phyloP scores from a whole-genome alignment of 2,888 invertebrate genomes.

The Fragum fragum region DNA sequence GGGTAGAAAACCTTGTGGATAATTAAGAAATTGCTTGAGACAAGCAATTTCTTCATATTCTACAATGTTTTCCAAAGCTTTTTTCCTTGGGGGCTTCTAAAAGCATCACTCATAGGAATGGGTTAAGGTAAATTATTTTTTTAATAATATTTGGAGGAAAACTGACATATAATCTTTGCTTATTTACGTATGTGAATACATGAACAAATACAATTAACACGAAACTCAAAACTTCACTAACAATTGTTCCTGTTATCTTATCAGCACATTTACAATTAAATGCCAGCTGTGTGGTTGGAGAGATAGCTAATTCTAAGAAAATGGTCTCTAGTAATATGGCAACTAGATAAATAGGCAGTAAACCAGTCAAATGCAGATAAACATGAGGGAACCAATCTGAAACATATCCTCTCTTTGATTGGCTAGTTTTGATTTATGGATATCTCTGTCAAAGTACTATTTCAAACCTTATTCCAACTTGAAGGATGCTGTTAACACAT shows the following conservation, averaged over 20 bases:
- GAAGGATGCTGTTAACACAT: too few relatives aligned
- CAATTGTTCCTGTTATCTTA: slow-evolving; percentile 24
- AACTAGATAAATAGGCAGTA: slow-evolving; percentile 21
- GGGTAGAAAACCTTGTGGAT: too few relatives aligned
- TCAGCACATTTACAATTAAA: slow-evolving; percentile 25
- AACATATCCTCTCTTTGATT: slow-evolving; percentile 3
- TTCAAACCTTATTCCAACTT: too few relatives aligned
- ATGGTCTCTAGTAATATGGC: slow-evolving; percentile 28
- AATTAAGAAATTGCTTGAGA: too few relatives aligned
- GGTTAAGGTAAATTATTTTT: too few relatives aligned
- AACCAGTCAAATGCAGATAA: slow-evolving; percentile 29
- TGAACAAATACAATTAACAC: slow-evolving; percentile 14
- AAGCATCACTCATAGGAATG: too few relatives aligned
- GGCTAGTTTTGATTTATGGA: slow-evolving; percentile 13
- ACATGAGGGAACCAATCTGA: slow-evolving; percentile 1
- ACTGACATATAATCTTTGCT: too few relatives aligned
- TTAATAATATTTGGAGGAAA: too few relatives aligned
- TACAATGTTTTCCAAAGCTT: too few relatives aligned
- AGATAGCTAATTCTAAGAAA: slow-evolving; percentile 10
- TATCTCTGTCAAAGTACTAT: slow-evolving; percentile 17
- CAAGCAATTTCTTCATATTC: too few relatives aligned
- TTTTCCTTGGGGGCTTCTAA: too few relatives aligned
- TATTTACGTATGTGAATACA: neutral
- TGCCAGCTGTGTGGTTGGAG: slow-evolving; percentile 19
- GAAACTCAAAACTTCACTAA: slow-evolving; percentile 13